phyloP scores from a whole-genome alignment of 53 echinoderm and acorn worm species.

The Crossaster papposus region DNA sequence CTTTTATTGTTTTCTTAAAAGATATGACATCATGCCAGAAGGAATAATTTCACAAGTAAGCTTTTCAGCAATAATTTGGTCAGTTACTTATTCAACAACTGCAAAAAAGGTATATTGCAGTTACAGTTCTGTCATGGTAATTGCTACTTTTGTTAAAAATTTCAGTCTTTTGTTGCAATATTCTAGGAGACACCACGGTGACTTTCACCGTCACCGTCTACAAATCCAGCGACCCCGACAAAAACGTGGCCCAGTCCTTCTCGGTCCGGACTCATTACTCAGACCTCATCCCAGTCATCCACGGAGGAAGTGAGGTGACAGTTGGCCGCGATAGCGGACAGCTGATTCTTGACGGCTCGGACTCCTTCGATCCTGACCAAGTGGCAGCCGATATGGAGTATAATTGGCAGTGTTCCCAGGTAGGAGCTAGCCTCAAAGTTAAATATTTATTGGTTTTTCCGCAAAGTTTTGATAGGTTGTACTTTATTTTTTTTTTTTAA shows the following conservation, averaged over 20 bases:
- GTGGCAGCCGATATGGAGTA: conserved; percentile 69
- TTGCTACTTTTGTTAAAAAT: no score
- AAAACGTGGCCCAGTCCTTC: conserved; percentile 55
- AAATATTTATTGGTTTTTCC: not conserved
- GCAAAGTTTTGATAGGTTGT: no score
- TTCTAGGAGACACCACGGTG: conserved; percentile 64
- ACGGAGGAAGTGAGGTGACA: conserved; percentile 69
- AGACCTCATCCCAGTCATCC: conserved; percentile 70
- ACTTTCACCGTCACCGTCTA: conserved; percentile 77
- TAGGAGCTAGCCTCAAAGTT: conserved; percentile 9
- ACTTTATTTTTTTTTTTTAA: no score
- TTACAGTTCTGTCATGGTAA: no score
- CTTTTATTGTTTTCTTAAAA: no score
- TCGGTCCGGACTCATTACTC: conserved; percentile 65
- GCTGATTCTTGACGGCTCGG: conserved; percentile 69
- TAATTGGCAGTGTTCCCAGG: conserved; percentile 81
- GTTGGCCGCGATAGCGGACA: conserved; percentile 79
- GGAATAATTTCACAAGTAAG: no score
- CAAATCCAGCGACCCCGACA: conserved; percentile 65
- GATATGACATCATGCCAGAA: no score
- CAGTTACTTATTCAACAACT: no score
- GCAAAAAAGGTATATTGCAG: no score
- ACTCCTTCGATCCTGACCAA: conserved; percentile 74
- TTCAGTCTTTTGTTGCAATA: not conserved
- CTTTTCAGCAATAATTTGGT: no score